These are phyloP conservation scores for Valencia hispanica DNA, from an alignment of 2,797 vertebrate species.

Conservation along the genomic window DNA sequence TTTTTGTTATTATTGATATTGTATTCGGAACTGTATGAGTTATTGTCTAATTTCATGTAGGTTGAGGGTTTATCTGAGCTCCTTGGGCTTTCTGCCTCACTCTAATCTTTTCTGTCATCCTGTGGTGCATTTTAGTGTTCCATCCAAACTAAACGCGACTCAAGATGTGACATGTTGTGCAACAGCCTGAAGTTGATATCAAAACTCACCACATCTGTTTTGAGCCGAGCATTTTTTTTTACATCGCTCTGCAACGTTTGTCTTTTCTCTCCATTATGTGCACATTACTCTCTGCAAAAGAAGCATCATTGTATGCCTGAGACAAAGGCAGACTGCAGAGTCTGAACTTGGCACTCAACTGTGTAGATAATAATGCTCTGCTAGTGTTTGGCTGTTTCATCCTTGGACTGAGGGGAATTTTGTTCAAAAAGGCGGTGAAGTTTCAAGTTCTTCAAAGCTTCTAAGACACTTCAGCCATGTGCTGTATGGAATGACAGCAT, in stretches of 20 bases:
- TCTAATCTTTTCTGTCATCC: too few species aligned
- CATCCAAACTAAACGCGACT: too few species aligned
- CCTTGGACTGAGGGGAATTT: background rate
- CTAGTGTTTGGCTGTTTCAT: conserved; percentile 1
- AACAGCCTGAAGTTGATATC: too few species aligned
- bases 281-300: background rate
- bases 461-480: background rate
- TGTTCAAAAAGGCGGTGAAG: background rate
- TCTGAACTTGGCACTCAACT: background rate
- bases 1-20: too few species aligned
- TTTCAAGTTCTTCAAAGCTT: conserved; percentile 4
- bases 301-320: background rate
- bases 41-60: too few species aligned
- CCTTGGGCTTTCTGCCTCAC: too few species aligned
- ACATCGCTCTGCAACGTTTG: background rate
- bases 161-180: too few species aligned
- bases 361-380: background rate
- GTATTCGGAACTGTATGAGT: too few species aligned
- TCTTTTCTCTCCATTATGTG: background rate
- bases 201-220: too few species aligned
- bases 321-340: background rate
- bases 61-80: too few species aligned
- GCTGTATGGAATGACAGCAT: background rate
- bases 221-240: background rate
- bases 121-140: too few species aligned